Evolutionary conservation across 2,888 invertebrate genomes (phyloP).

Genomic region (Agonum fuliginosum): DNA sequence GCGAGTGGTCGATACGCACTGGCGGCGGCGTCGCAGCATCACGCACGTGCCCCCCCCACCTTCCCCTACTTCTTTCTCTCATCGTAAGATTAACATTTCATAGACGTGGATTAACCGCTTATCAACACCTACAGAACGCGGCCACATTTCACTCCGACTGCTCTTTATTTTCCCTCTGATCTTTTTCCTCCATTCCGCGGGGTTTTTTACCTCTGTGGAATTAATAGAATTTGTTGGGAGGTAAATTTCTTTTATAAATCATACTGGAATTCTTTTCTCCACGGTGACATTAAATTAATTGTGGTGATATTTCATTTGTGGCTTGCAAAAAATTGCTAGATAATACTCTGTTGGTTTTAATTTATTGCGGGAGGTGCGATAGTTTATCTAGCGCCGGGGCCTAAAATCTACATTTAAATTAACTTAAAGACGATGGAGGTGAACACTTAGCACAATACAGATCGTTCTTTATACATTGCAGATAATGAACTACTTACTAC

Average conservation of each 20-base stretch:
- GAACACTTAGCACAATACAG: no score
- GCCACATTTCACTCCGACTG: background rate
- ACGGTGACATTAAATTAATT: constrained; percentile 14
- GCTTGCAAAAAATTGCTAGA: background rate
- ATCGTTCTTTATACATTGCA: no score
- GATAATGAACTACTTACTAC: no score
- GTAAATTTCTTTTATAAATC: constrained; percentile 23
- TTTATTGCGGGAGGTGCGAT: constrained; percentile 8
- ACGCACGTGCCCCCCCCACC: background rate
- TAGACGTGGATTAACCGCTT: constrained; percentile 29
- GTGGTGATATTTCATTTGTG: constrained; percentile 1
- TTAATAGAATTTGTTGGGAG: constrained; percentile 15
- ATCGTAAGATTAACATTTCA: constrained; percentile 38
- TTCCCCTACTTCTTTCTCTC: constrained; percentile 18
- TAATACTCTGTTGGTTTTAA: background rate
- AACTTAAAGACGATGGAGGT: constrained; percentile 23
- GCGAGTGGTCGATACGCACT: constrained; percentile 9
- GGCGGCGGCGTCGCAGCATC: background rate
- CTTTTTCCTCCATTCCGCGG: background rate
- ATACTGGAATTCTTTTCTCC: background rate
- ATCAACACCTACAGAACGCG: constrained; percentile 23
- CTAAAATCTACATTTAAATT: constrained; percentile 29
- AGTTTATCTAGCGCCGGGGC: constrained; percentile 23
- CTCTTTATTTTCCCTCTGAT: background rate
- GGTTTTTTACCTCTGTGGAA: background rate